These are phyloP conservation scores for Mesaphorura yosii DNA, from an alignment of 1,140 invertebrate genomes.

Conservation along the genomic window DNA sequence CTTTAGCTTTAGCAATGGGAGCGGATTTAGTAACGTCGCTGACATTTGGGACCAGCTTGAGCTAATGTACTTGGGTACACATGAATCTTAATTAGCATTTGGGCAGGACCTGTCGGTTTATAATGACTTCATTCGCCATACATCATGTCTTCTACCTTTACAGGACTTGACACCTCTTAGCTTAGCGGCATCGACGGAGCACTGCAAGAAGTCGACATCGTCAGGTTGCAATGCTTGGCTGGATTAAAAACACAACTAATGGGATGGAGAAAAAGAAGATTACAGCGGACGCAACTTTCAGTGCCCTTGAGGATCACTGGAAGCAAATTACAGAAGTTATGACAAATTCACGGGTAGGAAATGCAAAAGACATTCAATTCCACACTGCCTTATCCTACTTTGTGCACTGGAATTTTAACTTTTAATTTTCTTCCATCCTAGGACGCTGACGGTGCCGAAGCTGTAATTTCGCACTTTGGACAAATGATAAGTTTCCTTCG, in stretches of 20 bases:
- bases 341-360: conserved; percentile 8
- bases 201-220: too few relatives aligned
- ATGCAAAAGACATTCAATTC: neutral
- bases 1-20: too few relatives aligned
- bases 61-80: too few relatives aligned
- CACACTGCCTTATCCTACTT: neutral
- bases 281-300: conserved; percentile 18
- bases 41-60: too few relatives aligned
- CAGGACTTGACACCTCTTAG: too few relatives aligned
- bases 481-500: conserved; percentile 28
- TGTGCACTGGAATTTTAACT: neutral
- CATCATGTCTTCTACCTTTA: too few relatives aligned
- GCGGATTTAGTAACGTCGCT: too few relatives aligned
- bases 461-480: conserved; percentile 24
- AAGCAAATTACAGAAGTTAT: conserved; percentile 21
- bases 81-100: too few relatives aligned
- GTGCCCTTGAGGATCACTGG: conserved; percentile 28
- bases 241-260: conserved; percentile 8
- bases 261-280: conserved; percentile 18
- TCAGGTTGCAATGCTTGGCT: conserved; percentile 13
- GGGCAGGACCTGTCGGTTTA: too few relatives aligned
- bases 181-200: too few relatives aligned
- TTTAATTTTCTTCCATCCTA: neutral
- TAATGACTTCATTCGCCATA: too few relatives aligned
- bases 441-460: conserved; percentile 19